A percentile compares a stretch with the other conserved stretches of the same genome.
Evolutionary conservation across 2,888 invertebrate species (phyloP).

Genomic region (Sinelater perroti): DNA sequence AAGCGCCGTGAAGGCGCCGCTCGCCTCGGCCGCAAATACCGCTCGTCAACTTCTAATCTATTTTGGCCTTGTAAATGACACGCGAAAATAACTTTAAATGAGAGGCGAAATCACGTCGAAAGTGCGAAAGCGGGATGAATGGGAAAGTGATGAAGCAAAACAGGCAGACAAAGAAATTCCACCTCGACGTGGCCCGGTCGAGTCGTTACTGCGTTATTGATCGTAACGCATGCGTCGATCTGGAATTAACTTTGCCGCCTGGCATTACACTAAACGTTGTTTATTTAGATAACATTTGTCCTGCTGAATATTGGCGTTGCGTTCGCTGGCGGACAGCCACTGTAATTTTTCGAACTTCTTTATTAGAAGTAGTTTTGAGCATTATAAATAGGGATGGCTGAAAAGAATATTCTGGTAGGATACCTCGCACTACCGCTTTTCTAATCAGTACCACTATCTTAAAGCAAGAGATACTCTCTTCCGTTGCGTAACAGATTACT

Average conservation of each 20-base stretch:
- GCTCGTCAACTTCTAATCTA: constrained; percentile 18
- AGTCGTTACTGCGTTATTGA: constrained; percentile 18
- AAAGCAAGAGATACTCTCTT: too few species aligned
- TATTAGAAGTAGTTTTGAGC: too few species aligned
- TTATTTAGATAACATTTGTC: too few species aligned
- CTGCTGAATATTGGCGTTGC: constrained; percentile 1
- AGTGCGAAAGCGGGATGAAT: constrained; percentile 17
- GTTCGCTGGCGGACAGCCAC: too few species aligned
- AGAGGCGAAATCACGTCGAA: constrained; percentile 17
- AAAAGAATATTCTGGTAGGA: too few species aligned
- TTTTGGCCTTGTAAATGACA: constrained; percentile 19
- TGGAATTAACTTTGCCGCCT: constrained; percentile 2
- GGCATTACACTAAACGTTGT: too few species aligned
- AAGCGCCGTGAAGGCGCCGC: constrained; percentile 1
- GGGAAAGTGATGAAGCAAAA: constrained; percentile 19
- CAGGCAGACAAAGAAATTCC: constrained; percentile 13
- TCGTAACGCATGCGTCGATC: constrained; percentile 11
- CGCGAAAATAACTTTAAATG: constrained; percentile 21
- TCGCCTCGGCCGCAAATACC: constrained; percentile 9
- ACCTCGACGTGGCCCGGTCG: constrained; percentile 6
- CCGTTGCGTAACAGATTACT: too few species aligned
- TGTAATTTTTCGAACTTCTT: too few species aligned
- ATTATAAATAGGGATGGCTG: too few species aligned
- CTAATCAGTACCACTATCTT: too few species aligned
- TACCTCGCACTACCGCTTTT: too few species aligned